Evolutionary conservation across 2,797 vertebrate genomes (phyloP), one percentile per base, ranked within the genome.

Genomic region (Furcifer pardalis): DNA sequence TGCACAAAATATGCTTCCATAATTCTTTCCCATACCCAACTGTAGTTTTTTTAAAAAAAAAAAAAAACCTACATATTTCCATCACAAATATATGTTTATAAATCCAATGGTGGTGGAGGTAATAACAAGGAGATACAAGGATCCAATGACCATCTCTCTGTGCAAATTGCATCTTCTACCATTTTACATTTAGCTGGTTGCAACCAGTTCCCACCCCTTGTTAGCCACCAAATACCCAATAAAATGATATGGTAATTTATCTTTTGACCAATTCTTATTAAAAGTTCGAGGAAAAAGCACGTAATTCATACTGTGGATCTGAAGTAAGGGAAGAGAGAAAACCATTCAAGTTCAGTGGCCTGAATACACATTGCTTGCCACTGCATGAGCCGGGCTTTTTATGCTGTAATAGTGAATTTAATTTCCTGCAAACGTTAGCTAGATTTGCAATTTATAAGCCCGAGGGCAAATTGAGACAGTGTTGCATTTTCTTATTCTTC

Each of bases 351-450:
- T 23, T 65, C 1, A 0, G 2, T 71, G 13, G 46, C 1, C 3
- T 49, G 77, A 44, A 30, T 63, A 17, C 40, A 0, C 73, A 84
- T 81, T 85, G 88, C 72, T 77, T 21, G 40, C 35, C 73, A 1
- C 49, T 77, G 32, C 10, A 27, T 12, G 56, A 4, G 75, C 44
- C 77, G 87, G 79, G 8, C 52, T 19, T 69, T 8, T n/a, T n/a
- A 63, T 85, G 1, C 65, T 21, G 84, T 42, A 30, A 27, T 65
- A 12, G 12, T 85, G 75, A 84, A 82, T 56, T 25, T 62, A 4
- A 77, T 89, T 92, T 88, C 17, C 68, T 79, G 27, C 2, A 42
- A 79, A 68, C 2, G n/a, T 77, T 30, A 75, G 7, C 12, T 62
- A n/a, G 82, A 27, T 82, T 86, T 77, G 17, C 8, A 13, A 12